These are phyloP conservation scores for Drosophila merina DNA, from an alignment of 2,888 invertebrate species.

Conservation along the genomic window DNA sequence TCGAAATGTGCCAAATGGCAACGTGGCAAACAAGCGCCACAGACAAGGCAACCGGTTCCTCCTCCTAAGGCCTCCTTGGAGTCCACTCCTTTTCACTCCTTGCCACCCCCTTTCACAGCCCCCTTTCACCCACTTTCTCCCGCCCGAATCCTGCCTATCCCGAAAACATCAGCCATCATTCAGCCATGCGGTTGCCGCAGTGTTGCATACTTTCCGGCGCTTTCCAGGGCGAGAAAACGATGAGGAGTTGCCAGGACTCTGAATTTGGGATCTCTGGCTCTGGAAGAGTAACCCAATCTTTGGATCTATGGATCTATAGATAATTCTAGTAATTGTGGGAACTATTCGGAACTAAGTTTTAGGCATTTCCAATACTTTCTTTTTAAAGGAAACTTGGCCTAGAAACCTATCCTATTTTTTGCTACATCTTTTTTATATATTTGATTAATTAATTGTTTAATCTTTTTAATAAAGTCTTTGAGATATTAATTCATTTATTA, in stretches of 20 bases:
- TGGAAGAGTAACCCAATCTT: too few species aligned
- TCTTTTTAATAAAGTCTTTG: too few species aligned
- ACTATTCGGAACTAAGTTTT: too few species aligned
- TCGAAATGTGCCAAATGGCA: constrained; percentile 48
- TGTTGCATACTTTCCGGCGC: constrained; percentile 65
- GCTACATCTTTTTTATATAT: too few species aligned
- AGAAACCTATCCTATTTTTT: too few species aligned
- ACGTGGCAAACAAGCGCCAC: constrained; percentile 40
- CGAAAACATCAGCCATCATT: constrained; percentile 27
- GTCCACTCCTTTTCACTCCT: background rate
- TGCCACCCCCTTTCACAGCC: background rate
- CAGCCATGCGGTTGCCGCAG: constrained; percentile 56
- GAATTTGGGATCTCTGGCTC: background rate
- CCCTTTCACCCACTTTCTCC: background rate
- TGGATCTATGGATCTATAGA: too few species aligned
- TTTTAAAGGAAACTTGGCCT: too few species aligned
- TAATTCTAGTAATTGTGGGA: too few species aligned
- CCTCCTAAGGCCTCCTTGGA: background rate
- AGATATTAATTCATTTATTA: too few species aligned
- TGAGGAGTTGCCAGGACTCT: constrained; percentile 3
- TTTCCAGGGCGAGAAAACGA: constrained; percentile 17
- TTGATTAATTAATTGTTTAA: too few species aligned
- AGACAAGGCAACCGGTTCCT: constrained; percentile 20
- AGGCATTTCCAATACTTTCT: too few species aligned
- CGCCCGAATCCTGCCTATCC: constrained; percentile 4